A percentile compares a stretch with the other conserved stretches of the same genome.
Conservation (phyloP, 2,888 invertebrate species). For the Taphrorychus bicolor region DNA sequence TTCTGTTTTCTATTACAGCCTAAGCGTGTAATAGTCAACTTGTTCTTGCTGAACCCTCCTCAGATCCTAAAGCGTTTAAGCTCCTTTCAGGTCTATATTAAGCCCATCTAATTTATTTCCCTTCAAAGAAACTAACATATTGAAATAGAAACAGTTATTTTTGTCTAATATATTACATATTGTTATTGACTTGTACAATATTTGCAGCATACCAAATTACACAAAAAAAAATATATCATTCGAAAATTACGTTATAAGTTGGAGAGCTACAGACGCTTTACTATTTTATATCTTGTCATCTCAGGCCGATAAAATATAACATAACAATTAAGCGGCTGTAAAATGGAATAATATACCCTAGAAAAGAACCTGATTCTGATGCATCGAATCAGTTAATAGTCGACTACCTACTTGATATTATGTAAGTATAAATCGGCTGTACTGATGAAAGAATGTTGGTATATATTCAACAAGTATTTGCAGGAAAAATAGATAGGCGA, state of each 20-base stretch:
- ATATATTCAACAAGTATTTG: not conserved
- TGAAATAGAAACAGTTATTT: not conserved
- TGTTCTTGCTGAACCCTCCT: constrained; percentile 34
- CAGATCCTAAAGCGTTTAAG: constrained; percentile 24
- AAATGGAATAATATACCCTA: constrained; percentile 28
- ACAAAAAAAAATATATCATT: constrained; percentile 24
- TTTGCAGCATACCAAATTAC: too few relatives aligned
- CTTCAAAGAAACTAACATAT: not conserved
- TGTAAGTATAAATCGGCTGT: not conserved
- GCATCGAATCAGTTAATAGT: not conserved
- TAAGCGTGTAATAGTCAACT: constrained; percentile 33
- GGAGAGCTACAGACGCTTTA: constrained; percentile 35
- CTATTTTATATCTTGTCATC: constrained; percentile 43
- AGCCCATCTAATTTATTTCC: constrained; percentile 31
- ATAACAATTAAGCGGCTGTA: constrained; percentile 38
- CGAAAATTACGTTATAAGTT: constrained; percentile 33
- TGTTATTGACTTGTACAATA: not conserved
- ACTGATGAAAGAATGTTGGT: not conserved
- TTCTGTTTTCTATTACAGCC: constrained; percentile 40
- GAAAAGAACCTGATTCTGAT: constrained; percentile 15
- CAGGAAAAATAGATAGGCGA: not conserved
- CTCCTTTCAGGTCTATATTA: constrained; percentile 26
- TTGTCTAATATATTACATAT: not conserved
- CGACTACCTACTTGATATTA: not conserved
- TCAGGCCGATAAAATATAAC: constrained; percentile 32